Base-by-base conservation (phyloP, 2,797 vertebrate genomes). In the Erithacus rubecula region DNA sequence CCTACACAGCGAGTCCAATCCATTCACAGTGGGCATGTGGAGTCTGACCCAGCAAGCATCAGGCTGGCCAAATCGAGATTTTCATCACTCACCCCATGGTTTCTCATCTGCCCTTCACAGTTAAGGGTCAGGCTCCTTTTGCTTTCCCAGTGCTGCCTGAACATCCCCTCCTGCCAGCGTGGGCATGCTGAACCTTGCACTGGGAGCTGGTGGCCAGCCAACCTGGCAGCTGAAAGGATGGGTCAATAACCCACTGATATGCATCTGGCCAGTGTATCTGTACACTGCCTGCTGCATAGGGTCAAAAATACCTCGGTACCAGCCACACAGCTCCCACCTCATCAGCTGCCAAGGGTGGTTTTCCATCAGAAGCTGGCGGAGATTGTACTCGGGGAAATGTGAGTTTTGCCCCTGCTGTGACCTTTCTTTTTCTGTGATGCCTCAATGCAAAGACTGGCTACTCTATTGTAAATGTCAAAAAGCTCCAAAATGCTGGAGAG, bases 1-100 rank as follows among this genome's bases (percentile, higher is more conserved):
- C 74, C 80, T 44, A 41, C 83, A 67, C 46, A 84, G 74, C 0
- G 1, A 95, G 71, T 79, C 94, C 39, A 87, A 59, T 84, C 75
- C 78, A 44, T 65, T 94, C 95, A 76, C 86, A 89, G 89, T 20
- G 90, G 86, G 92, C 86, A 67, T 65, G 81, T 60, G 87, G 87
- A 92, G 83, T 29, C 53, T 4, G 29, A 82, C 83, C 74, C 90
- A 92, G 81, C 86, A 90, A 95, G 81, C 63, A 36, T 29, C 71
- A 59, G 39, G 58, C 86, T 87, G 81, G 80, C 70, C 87, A 96
- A 63, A 80, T 15, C 14, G 11, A 79, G 55, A 74, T 92, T 93
- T 90, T 69, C 81, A 64, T 89, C 60, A 43, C 32, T 84, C 78
- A 52, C 41, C 22, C 51, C 1, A 11, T 63, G 86, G 52, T 60